These are phyloP conservation scores for Pseudanteris insignis DNA, from an alignment of 2,888 invertebrate genomes.

Conservation along the genomic window DNA sequence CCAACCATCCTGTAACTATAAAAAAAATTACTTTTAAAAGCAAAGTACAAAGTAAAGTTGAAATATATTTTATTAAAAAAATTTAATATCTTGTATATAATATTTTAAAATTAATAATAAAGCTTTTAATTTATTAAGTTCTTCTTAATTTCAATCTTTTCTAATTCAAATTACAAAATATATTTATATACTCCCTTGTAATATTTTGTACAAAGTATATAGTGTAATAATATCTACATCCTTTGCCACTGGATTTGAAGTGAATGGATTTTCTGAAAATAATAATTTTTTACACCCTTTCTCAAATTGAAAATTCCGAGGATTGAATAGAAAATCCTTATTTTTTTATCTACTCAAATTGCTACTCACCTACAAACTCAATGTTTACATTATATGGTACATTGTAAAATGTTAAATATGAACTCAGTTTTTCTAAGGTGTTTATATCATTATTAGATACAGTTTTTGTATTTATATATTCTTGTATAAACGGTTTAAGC, in stretches of 20 bases:
- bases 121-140: no score
- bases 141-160: no score
- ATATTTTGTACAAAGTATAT: slow-evolving; percentile 52
- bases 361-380: slow-evolving; percentile 53
- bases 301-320: no score
- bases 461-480: slow-evolving; percentile 68
- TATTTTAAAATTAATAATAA: no score
- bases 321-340: no score
- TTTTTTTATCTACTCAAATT: no score
- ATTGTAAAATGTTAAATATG: slow-evolving; percentile 72
- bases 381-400: slow-evolving; percentile 67
- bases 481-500: slow-evolving; percentile 66
- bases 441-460: slow-evolving; percentile 62
- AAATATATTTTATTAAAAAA: no score
- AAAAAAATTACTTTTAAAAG: no score
- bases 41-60: no score
- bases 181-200: slow-evolving; percentile 35
- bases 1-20: slow-evolving; percentile 58
- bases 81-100: no score
- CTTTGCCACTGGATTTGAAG: slow-evolving; percentile 41
- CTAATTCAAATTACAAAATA: neutral
- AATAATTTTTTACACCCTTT: slow-evolving; percentile 1
- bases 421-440: slow-evolving; percentile 67
- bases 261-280: slow-evolving; percentile 50
- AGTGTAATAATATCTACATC: slow-evolving; percentile 49